Base-by-base conservation (phyloP, 2,888 invertebrate species). In the Nebria brevicollis region DNA sequence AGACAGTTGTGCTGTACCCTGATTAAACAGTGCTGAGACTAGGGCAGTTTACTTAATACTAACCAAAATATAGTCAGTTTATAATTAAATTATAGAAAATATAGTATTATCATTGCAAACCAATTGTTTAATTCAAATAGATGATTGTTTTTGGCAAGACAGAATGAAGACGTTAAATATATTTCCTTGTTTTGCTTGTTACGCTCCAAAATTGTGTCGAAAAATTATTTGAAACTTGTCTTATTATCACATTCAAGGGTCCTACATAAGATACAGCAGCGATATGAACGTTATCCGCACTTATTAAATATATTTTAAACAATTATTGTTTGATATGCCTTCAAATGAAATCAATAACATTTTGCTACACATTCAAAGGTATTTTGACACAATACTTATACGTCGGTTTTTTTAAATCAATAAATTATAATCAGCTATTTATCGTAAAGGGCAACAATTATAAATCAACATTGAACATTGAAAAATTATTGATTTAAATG, bases 1-100 rank as follows among this genome's bases (percentile, higher is more conserved):
- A 75, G 75, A 80, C 75, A 75, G 80, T 83, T 84, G 85, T 86
- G 85, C 84, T 84, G 83, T 85, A 85, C 85, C 85, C 85, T 85
- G 85, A 84, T 85, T 26, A 83, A 81, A 77, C 54, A 75, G 75
- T 75, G 77, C 77, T 41, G 75, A 75, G 77, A 78, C 66, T 73
- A 78, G 75, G 64, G 70, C 75, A 75, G 75, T 73, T 20, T 34
- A 72, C 34, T 34, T 72, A 72, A 26, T 72, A n/a, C 15, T 15
- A n/a, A 13, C 11, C 26, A 34, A 54, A 54, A 43, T 43, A 43
- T 10, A 54, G 54, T 54, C 54, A 54, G 54, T 54, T 54, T 54
- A 54, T 54, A 54, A 54, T 54, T 11, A 54, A 54, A 54, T 54
- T 13, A 68, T 68, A 8, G 20, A 68, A 68, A 68, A 15, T 68